A percentile compares a stretch with the other conserved stretches of the same genome.
Evolutionary conservation across 2,888 invertebrate species (phyloP).

Genomic region (Pteria penguin): DNA sequence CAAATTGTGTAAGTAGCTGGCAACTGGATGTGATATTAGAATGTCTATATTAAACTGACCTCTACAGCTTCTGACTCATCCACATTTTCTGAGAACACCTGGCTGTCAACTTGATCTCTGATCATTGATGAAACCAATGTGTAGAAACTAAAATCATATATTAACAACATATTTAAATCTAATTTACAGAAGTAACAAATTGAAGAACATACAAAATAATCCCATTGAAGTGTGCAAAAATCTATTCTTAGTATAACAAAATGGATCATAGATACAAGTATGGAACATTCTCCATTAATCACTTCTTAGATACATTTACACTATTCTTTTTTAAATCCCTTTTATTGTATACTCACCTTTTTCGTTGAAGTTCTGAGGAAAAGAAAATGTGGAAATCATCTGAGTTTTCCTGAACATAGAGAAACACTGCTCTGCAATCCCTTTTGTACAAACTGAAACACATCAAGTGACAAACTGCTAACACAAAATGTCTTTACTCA

Average conservation of each 20-base stretch:
- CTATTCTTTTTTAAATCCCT: not conserved
- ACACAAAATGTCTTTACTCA: no score
- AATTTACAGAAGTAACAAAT: no score
- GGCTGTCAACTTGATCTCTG: conserved; percentile 88
- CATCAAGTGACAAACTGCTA: no score
- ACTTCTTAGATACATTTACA: no score
- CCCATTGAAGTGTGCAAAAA: no score
- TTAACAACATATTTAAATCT: no score
- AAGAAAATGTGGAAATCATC: conserved; percentile 95
- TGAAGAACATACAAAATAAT: no score
- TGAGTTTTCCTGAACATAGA: conserved; percentile 98
- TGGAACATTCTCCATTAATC: no score
- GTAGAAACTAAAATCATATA: conserved; percentile 84
- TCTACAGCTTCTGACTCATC: conserved; percentile 66
- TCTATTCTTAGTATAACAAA: no score
- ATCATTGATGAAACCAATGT: conserved; percentile 92
- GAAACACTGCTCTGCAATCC: conserved; percentile 95
- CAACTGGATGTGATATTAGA: no score
- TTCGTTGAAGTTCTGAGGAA: conserved; percentile 91
- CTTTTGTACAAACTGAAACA: conserved; percentile 92
- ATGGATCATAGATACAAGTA: no score
- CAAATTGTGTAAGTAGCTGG: no score
- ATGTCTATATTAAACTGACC: conserved; percentile 39
- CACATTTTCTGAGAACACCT: conserved; percentile 62
- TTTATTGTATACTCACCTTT: conserved; percentile 81